Conservation (phyloP, 2,113 vertebrate species). For the Apteryx mantelli region DNA sequence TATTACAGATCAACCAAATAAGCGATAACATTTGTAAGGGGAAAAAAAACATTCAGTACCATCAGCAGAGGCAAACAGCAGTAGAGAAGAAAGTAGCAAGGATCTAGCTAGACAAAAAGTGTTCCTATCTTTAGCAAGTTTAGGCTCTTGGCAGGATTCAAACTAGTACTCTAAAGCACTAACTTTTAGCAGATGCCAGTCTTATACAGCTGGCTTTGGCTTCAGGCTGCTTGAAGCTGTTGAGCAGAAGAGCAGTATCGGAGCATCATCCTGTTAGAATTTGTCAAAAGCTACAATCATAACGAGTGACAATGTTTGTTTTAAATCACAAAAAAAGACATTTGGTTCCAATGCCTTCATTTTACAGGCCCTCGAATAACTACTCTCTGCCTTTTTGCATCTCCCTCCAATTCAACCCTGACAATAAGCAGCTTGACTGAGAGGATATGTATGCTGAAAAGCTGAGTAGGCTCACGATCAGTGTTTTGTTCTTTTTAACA, state of each 20-base stretch:
- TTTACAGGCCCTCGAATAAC: not conserved
- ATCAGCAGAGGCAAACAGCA: conserved; percentile 59
- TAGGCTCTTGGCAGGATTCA: conserved; percentile 28
- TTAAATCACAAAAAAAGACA: not conserved
- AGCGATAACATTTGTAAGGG: conserved; percentile 38
- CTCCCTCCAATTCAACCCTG: not conserved
- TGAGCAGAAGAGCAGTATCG: conserved; percentile 24
- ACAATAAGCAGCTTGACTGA: not conserved
- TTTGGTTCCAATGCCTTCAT: not conserved
- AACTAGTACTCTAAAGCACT: conserved; percentile 24
- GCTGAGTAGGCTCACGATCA: not conserved
- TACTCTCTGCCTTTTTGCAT: not conserved
- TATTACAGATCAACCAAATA: conserved; percentile 60
- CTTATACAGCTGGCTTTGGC: conserved; percentile 20
- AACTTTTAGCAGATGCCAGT: conserved; percentile 46
- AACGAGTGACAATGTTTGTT: not conserved
- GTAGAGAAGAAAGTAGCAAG: conserved; percentile 51
- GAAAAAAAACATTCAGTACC: conserved; percentile 43
- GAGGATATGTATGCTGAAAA: conserved; percentile 20
- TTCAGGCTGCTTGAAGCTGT: conserved; percentile 42
- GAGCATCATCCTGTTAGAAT: not conserved
- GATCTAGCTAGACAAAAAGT: conserved; percentile 70
- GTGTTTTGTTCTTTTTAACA: conserved; percentile 7
- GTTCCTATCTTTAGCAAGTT: conserved; percentile 48
- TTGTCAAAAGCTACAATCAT: conserved; percentile 15